A percentile compares a stretch with the other conserved stretches of the same genome.
Evolutionary conservation across 2,113 vertebrate species (phyloP).

Genomic region (Hemicordylus capensis): DNA sequence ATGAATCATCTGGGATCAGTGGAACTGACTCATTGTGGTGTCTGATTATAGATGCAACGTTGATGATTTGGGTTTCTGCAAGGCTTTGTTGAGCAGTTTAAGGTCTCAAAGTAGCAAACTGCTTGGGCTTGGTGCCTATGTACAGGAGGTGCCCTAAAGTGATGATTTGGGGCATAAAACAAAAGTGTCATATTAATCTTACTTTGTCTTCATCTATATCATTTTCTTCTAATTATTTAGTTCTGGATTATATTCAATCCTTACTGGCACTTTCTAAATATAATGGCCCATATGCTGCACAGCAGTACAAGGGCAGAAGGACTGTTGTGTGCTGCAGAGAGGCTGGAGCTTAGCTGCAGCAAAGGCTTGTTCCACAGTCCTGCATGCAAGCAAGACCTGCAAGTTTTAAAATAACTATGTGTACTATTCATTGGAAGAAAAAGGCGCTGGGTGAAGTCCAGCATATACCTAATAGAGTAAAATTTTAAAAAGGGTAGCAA

Average conservation of each 20-base stretch:
- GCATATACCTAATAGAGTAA: neutral
- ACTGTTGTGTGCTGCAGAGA: too few relatives aligned
- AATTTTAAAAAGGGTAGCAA: too few relatives aligned
- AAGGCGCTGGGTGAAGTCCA: neutral
- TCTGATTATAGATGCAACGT: conserved; percentile 17
- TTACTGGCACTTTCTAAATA: too few relatives aligned
- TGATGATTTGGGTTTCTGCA: conserved; percentile 3
- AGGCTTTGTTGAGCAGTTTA: conserved; percentile 21
- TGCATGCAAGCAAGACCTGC: neutral
- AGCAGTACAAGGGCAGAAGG: too few relatives aligned
- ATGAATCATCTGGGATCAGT: conserved; percentile 39
- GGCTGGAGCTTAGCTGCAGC: too few relatives aligned
- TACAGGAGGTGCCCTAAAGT: neutral
- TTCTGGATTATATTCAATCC: too few relatives aligned
- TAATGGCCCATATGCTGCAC: too few relatives aligned
- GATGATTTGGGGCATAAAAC: neutral
- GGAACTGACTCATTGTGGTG: conserved; percentile 48
- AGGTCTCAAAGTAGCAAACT: neutral
- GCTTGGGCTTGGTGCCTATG: neutral
- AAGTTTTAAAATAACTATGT: neutral
- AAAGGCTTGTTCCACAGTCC: too few relatives aligned
- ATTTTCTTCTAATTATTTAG: too few relatives aligned
- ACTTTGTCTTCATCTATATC: too few relatives aligned
- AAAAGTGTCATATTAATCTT: neutral
- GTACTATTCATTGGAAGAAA: neutral